Evolutionary conservation across 2,888 invertebrate genomes (phyloP), one percentile per base, ranked within the genome.

Genomic region (Pinctada fucata): DNA sequence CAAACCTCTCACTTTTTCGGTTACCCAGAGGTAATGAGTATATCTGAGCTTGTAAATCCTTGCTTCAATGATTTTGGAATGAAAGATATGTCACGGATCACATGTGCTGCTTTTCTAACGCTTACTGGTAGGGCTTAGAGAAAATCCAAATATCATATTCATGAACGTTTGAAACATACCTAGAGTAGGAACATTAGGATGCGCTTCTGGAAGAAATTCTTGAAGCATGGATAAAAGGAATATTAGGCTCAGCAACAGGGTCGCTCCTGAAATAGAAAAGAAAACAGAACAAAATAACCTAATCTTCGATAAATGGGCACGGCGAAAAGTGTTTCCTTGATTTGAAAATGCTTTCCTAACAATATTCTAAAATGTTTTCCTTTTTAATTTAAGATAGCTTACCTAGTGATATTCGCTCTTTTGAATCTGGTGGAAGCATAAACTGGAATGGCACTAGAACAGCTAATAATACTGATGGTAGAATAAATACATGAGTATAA

Each of bases 321-420:
- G 31, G 31, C 31, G 31, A 31, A 31, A 31, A 31, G 31, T 31
- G 31, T 31, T 31, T 31, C 1, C 31, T 31, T 31, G 31, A 31
- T 31, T 31, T 31, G 31, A 31, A 31, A 31, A 31, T 31, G 31
- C 31, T 31, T 31, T 1, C 1, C 31, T 31, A 31, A 1, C 31
- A 31, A 31, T 31, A 31, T 31, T 31, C 31, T 0, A 31, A 31
- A 31, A 31, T 31, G 31, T 0, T 31, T 31, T 31, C 31, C 1
- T 31, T 31, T 31, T 31, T 1, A 31, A 1, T 31, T 31, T 31
- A 31, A 31, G 0, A 58, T n/a, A 31, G 65, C 93, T 97, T 97
- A 94, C 98, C 98, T 91, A 99, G 95, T 90, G 98, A 97, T 86
- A 99, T 97, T 94, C 99, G 98, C 93, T 99, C 98, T 67, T 98